A percentile compares a stretch with the other conserved stretches of the same genome.
Evolutionary conservation across 2,797 vertebrate species (phyloP).

Genomic region (Falco rusticolus): DNA sequence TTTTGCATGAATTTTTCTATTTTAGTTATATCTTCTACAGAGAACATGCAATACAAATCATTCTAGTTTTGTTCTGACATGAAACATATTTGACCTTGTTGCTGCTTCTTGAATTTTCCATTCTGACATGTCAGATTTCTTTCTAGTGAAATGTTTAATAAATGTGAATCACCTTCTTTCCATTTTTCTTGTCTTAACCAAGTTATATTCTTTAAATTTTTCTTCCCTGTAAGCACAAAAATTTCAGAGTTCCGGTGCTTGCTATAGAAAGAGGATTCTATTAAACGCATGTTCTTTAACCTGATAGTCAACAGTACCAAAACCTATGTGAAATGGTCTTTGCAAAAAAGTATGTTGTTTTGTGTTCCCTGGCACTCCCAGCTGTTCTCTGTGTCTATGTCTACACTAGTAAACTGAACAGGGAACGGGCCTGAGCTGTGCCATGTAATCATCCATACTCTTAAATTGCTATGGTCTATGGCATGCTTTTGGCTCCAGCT

Average conservation of each 20-base stretch:
- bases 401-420: neutral
- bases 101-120: neutral
- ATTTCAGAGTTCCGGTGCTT: neutral
- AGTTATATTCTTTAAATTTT: neutral
- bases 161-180: neutral
- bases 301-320: neutral
- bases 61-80: neutral
- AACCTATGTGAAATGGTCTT: neutral
- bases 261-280: neutral
- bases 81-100: neutral
- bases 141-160: neutral
- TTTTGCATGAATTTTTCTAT: neutral
- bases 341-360: neutral
- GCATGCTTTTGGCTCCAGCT: neutral
- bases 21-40: neutral
- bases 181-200: neutral
- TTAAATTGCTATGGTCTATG: neutral
- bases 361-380: neutral
- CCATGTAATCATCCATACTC: neutral
- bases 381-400: accelerated
- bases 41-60: neutral
- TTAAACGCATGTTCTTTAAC: neutral
- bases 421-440: neutral
- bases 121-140: neutral
- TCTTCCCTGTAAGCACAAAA: neutral